Conservation (phyloP, 1,140 invertebrate species). For the Drosophila funebris region DNA sequence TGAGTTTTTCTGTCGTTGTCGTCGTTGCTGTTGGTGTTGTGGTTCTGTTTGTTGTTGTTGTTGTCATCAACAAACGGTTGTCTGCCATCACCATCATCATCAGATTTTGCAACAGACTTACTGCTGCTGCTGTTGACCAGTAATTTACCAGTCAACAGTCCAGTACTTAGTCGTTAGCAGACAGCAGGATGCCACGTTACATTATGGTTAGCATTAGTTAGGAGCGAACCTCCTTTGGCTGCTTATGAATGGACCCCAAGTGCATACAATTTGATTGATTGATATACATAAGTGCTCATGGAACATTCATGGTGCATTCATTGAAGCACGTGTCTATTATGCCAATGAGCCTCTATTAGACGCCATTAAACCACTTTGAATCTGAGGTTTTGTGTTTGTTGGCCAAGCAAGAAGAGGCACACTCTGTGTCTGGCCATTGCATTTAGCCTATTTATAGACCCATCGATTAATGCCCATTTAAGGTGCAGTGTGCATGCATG, state of each 20-base stretch:
- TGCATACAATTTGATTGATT: slow-evolving; percentile 56
- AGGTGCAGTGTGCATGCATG: slow-evolving; percentile 34
- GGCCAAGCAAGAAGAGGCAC: background rate
- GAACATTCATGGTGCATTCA: slow-evolving; percentile 1
- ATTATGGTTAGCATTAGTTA: slow-evolving; percentile 17
- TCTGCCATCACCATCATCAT: slow-evolving; percentile 22
- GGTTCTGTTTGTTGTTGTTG: slow-evolving; percentile 26
- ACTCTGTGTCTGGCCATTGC: background rate
- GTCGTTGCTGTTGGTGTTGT: slow-evolving; percentile 21
- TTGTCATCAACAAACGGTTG: slow-evolving; percentile 56
- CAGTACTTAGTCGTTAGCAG: background rate
- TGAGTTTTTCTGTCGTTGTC: background rate
- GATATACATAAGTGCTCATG: slow-evolving; percentile 23
- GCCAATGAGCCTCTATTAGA: slow-evolving; percentile 68
- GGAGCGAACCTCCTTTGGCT: background rate
- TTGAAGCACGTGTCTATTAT: slow-evolving; percentile 70
- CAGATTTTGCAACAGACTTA: slow-evolving; percentile 60
- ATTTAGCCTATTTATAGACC: slow-evolving; percentile 53
- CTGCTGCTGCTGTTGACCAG: slow-evolving; percentile 1
- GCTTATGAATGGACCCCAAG: slow-evolving; percentile 38
- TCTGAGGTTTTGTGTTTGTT: background rate
- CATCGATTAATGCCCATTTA: slow-evolving; percentile 51
- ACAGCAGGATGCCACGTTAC: slow-evolving; percentile 32
- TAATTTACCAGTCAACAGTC: slow-evolving; percentile 59
- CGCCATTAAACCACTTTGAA: slow-evolving; percentile 49